phyloP scores from a whole-genome alignment of 2,888 invertebrate genomes.

The Papilio demoleus region DNA sequence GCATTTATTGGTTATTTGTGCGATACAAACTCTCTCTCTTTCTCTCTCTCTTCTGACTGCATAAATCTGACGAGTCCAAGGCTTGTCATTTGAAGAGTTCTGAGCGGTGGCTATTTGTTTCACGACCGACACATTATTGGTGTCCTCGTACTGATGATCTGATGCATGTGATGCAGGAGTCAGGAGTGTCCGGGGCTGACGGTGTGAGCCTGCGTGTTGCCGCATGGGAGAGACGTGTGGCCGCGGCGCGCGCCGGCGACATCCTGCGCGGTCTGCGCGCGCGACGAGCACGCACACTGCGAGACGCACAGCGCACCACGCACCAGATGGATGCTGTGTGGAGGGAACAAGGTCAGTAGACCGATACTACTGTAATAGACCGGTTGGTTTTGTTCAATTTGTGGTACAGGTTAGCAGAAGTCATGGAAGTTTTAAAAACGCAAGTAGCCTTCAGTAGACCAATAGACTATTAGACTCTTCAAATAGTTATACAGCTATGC shows the following conservation, averaged over 20 bases:
- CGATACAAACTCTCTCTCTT: too few species aligned
- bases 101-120: too few species aligned
- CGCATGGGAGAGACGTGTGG: slow-evolving; percentile 87
- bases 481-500: not conserved
- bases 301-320: slow-evolving; percentile 85
- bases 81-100: too few species aligned
- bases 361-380: slow-evolving; percentile 6
- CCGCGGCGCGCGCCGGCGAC: slow-evolving; percentile 86
- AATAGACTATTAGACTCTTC: too few species aligned
- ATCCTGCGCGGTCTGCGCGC: slow-evolving; percentile 85
- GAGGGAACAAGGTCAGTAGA: slow-evolving; percentile 84
- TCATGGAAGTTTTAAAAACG: not conserved
- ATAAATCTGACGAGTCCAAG: too few species aligned
- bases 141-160: not conserved
- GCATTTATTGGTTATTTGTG: too few species aligned
- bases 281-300: slow-evolving; percentile 74
- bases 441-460: too few species aligned
- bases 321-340: slow-evolving; percentile 84
- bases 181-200: slow-evolving; percentile 61
- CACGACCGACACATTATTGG: too few species aligned
- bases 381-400: not conserved
- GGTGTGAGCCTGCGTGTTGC: slow-evolving; percentile 85
- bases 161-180: slow-evolving; percentile 56
- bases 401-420: not conserved
- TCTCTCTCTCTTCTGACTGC: too few species aligned